phyloP scores from a whole-genome alignment of 2,888 invertebrate species.

The Heliconius cydno region DNA sequence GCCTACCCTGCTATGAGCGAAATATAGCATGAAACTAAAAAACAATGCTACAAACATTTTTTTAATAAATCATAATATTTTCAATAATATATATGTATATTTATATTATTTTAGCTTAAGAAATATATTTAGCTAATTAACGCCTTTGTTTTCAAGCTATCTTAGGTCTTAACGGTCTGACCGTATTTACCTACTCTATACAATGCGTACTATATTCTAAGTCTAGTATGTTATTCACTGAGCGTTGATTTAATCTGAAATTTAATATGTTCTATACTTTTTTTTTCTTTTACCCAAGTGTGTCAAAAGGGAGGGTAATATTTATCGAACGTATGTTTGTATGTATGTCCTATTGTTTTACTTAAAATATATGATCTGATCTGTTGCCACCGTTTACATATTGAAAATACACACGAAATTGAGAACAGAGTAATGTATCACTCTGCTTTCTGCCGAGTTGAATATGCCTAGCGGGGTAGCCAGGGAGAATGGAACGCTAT shows the following conservation, averaged over 20 bases:
- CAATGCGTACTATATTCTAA: constrained; percentile 12
- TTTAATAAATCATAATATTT: too few species aligned
- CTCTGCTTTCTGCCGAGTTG: too few species aligned
- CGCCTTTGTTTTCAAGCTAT: constrained; percentile 31
- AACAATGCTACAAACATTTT: too few species aligned
- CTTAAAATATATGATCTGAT: too few species aligned
- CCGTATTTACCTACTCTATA: constrained; percentile 17
- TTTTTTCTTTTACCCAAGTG: neutral
- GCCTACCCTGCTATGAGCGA: neutral
- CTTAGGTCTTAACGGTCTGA: constrained; percentile 22
- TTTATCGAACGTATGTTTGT: neutral
- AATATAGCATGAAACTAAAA: too few species aligned
- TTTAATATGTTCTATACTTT: neutral
- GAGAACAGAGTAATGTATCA: too few species aligned
- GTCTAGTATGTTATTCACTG: constrained; percentile 19
- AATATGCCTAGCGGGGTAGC: too few species aligned
- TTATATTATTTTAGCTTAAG: neutral
- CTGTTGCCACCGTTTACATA: too few species aligned
- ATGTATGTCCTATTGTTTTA: neutral
- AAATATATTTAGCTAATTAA: constrained; percentile 27
- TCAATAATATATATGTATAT: too few species aligned
- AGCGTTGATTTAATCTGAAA: neutral
- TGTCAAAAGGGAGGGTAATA: neutral
- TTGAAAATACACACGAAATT: too few species aligned
- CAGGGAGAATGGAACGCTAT: too few species aligned